Conservation (phyloP, 2,113 vertebrate species). For the Turdus rufiventris region DNA sequence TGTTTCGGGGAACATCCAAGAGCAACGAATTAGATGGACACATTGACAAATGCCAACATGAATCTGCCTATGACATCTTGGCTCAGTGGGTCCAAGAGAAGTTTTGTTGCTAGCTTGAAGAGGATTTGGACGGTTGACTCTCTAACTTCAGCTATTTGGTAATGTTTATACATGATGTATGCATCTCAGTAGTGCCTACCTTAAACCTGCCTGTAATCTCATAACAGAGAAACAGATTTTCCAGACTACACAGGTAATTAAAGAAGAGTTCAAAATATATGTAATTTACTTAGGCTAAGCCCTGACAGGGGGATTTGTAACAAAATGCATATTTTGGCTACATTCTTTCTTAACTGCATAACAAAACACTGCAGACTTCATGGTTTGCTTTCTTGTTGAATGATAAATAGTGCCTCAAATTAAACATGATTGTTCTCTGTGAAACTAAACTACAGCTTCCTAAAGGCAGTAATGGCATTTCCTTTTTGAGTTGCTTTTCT, state of each 20-base stretch:
- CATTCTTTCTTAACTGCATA: background rate
- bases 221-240: background rate
- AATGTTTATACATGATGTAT: background rate
- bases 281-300: background rate
- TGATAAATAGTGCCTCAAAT: slow-evolving; percentile 1
- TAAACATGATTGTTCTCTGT: background rate
- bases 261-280: background rate
- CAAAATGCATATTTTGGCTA: background rate
- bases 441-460: background rate
- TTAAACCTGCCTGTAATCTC: background rate
- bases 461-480: background rate
- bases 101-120: background rate
- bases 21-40: background rate
- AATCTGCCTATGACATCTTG: background rate
- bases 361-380: background rate
- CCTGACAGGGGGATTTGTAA: background rate
- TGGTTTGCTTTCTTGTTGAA: background rate
- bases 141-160: background rate
- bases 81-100: background rate
- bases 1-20: rapidly evolving
- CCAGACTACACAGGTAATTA: background rate
- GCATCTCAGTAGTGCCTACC: background rate
- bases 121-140: background rate
- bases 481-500: background rate
- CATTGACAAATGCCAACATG: background rate